phyloP scores from a whole-genome alignment of 2,113 vertebrate species.

The Pantherophis guttatus region DNA sequence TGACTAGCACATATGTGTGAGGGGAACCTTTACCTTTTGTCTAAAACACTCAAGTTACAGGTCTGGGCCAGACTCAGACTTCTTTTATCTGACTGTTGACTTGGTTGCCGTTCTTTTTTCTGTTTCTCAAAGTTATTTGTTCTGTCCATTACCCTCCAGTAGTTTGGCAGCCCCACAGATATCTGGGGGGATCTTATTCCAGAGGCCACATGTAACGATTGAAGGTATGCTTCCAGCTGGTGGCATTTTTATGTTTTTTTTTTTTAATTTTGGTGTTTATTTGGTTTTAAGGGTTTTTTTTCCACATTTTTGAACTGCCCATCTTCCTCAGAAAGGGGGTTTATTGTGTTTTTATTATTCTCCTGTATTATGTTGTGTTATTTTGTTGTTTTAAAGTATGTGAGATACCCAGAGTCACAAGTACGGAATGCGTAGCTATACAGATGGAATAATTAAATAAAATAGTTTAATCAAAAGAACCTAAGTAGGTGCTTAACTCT shows the following conservation, averaged over 20 bases:
- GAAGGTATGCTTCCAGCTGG: background rate
- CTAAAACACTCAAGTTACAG: background rate
- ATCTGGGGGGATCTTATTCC: background rate
- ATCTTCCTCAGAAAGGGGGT: background rate
- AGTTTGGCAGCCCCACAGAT: background rate
- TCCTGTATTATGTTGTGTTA: background rate
- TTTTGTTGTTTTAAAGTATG: background rate
- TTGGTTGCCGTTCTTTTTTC: background rate
- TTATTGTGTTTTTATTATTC: background rate
- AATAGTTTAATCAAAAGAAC: background rate
- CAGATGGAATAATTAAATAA: background rate
- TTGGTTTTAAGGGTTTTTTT: background rate
- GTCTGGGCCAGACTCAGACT: background rate
- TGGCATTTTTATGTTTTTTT: background rate
- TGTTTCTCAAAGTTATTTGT: background rate
- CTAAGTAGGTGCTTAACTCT: background rate
- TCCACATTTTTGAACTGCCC: background rate
- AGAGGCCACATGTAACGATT: background rate
- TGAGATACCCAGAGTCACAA: background rate
- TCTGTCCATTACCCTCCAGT: background rate
- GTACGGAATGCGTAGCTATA: background rate
- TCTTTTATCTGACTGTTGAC: background rate
- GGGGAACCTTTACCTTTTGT: background rate
- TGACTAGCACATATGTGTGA: too few species aligned
- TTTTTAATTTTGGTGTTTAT: background rate